Evolutionary conservation across 2,888 invertebrate species (phyloP).

Genomic region (Ophion costatus): DNA sequence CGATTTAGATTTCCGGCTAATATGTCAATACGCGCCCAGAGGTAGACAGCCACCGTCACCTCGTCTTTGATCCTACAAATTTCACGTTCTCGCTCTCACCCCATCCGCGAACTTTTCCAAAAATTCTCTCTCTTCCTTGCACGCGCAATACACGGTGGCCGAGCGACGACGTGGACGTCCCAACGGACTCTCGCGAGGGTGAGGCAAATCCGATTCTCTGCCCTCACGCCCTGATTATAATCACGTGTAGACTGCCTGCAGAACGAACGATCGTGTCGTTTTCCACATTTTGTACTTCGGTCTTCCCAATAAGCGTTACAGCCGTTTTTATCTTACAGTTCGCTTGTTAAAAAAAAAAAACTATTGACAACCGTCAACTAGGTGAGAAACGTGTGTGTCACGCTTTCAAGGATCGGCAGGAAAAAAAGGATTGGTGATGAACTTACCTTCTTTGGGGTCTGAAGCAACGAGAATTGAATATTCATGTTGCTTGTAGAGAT

Average conservation of each 20-base stretch:
- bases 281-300: too few relatives aligned
- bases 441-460: too few relatives aligned
- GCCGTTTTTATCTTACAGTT: too few relatives aligned
- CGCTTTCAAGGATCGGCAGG: too few relatives aligned
- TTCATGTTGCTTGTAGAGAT: too few relatives aligned
- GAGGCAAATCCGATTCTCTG: conserved; percentile 70
- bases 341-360: too few relatives aligned
- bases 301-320: too few relatives aligned
- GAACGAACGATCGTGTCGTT: neutral
- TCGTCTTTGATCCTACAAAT: conserved; percentile 74
- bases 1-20: conserved; percentile 78
- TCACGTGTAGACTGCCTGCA: conserved; percentile 14
- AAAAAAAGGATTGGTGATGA: too few relatives aligned
- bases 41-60: conserved; percentile 66
- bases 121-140: conserved; percentile 68
- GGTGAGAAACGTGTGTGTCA: too few relatives aligned
- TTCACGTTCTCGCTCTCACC: conserved; percentile 61
- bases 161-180: conserved; percentile 42
- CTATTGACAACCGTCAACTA: too few relatives aligned
- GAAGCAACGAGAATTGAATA: too few relatives aligned
- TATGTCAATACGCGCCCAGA: conserved; percentile 73
- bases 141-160: conserved; percentile 69
- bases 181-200: conserved; percentile 67
- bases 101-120: conserved; percentile 71
- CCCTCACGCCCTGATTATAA: conserved; percentile 33